These are phyloP conservation scores for Apamea epomidion DNA, from an alignment of 2,888 invertebrate species.

Conservation along the genomic window DNA sequence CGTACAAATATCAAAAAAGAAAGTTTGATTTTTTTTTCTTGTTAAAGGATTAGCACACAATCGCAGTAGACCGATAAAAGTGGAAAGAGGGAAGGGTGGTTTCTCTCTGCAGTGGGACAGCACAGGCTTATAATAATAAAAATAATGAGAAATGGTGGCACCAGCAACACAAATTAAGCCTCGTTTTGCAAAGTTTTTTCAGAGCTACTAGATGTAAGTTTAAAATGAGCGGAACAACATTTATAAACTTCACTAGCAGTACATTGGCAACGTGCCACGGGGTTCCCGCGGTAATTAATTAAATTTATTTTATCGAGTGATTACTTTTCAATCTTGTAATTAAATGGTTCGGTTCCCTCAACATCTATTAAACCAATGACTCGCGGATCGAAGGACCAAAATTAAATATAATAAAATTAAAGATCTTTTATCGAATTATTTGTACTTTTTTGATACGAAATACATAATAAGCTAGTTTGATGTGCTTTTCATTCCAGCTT, in stretches of 20 bases:
- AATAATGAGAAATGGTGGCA: background rate
- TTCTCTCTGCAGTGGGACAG: no score
- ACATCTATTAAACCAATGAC: background rate
- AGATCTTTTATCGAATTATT: background rate
- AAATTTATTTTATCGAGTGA: background rate
- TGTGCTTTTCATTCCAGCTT: background rate
- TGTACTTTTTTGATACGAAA: background rate
- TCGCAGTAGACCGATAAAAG: no score
- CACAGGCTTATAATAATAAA: no score
- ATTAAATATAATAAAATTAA: background rate
- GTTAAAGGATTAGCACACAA: no score
- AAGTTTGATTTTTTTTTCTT: background rate
- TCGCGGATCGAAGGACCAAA: background rate
- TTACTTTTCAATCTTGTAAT: slow-evolving; percentile 11
- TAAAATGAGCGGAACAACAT: slow-evolving; percentile 24
- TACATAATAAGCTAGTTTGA: background rate
- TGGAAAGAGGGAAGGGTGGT: no score
- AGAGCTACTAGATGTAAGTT: background rate
- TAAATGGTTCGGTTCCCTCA: background rate
- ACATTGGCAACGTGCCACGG: slow-evolving; percentile 27
- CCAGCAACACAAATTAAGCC: slow-evolving; percentile 6
- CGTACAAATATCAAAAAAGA: no score
- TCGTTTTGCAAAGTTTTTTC: slow-evolving; percentile 17
- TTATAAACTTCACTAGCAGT: background rate
- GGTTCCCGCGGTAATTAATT: background rate